Percentiles rank a stretch among this genome's conserved stretches.
These are phyloP conservation scores for Limnephilus marmoratus DNA, from an alignment of 2,888 invertebrate genomes.

Conservation along the genomic window DNA sequence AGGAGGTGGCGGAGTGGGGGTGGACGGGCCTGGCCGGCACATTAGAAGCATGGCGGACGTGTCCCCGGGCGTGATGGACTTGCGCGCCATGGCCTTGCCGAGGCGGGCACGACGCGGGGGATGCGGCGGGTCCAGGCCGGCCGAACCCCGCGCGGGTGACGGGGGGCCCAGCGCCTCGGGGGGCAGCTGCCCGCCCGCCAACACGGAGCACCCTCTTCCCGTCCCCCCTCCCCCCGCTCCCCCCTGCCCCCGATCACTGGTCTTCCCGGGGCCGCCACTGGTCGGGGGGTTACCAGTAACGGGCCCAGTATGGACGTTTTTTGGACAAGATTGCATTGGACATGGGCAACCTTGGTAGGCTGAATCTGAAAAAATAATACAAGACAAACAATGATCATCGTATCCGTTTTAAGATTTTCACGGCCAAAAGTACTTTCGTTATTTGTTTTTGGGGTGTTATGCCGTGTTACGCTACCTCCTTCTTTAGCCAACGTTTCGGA, in stretches of 20 bases:
- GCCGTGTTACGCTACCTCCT: too few relatives aligned
- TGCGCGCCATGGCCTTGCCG: conserved; percentile 83
- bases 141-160: conserved; percentile 83
- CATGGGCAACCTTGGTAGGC: conserved; percentile 86
- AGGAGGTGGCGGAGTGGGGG: conserved; percentile 76
- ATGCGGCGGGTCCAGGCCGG: conserved; percentile 81
- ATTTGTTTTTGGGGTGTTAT: too few relatives aligned
- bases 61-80: conserved; percentile 77
- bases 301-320: conserved; percentile 99
- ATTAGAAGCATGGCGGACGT: conserved; percentile 75
- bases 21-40: conserved; percentile 69
- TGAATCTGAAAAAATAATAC: conserved; percentile 71
- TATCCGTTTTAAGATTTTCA: too few relatives aligned
- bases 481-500: too few relatives aligned
- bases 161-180: conserved; percentile 79
- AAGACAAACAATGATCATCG: not conserved
- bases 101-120: conserved; percentile 78
- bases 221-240: conserved; percentile 72
- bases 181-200: conserved; percentile 67
- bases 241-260: conserved; percentile 73
- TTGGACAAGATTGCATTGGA: conserved; percentile 96
- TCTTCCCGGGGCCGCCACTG: conserved; percentile 76
- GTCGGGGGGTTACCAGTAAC: conserved; percentile 97
- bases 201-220: conserved; percentile 68
- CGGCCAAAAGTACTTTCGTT: too few relatives aligned